These are phyloP conservation scores for Adelphocoris suturalis DNA, from an alignment of 2,888 invertebrate genomes.

Conservation along the genomic window DNA sequence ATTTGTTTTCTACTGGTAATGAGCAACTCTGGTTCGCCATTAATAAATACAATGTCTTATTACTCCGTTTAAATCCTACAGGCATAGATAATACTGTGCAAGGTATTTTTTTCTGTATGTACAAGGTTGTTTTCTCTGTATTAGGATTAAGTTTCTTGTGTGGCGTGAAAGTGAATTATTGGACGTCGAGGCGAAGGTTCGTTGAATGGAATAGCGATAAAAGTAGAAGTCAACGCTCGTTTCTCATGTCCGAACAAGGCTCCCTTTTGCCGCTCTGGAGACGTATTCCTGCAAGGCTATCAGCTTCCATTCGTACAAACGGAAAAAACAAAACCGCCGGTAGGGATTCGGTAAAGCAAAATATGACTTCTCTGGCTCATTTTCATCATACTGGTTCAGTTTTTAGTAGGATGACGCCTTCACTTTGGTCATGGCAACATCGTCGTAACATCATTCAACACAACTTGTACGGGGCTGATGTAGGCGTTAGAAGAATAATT, in stretches of 20 bases:
- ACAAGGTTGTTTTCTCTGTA: neutral
- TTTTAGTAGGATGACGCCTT: neutral
- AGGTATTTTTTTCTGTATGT: neutral
- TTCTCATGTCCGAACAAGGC: slow-evolving; percentile 51
- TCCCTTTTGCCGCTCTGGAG: neutral
- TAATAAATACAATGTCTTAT: neutral
- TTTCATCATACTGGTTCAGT: neutral
- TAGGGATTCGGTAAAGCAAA: neutral
- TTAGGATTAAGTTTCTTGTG: neutral
- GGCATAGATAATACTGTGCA: neutral
- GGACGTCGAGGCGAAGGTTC: neutral
- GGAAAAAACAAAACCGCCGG: neutral
- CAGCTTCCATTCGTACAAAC: neutral
- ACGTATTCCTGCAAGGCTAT: neutral
- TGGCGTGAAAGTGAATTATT: neutral
- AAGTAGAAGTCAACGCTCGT: slow-evolving; percentile 16
- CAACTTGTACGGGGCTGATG: too few species aligned
- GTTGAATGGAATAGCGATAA: neutral
- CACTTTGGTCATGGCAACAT: neutral
- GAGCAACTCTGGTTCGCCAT: neutral
- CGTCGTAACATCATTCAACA: too few species aligned
- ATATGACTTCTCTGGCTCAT: neutral
- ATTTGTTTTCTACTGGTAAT: too few species aligned
- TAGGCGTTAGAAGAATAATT: too few species aligned
- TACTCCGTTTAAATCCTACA: neutral